Evolutionary conservation across 2,797 vertebrate genomes (phyloP).

Genomic region (Oreortyx pictus): DNA sequence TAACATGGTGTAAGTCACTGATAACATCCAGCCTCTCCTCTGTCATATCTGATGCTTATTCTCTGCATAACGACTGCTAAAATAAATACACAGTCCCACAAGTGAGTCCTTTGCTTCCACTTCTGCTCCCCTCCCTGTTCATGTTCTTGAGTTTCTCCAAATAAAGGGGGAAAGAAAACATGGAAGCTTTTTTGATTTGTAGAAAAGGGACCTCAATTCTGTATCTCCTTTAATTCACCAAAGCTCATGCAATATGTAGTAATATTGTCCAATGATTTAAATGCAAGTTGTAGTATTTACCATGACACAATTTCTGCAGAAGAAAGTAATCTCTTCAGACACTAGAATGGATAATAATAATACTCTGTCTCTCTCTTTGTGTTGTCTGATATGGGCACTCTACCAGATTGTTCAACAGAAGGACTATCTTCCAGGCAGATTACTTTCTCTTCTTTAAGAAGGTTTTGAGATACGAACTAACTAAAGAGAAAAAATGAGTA

Average conservation of each 20-base stretch:
- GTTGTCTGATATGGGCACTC: fast-evolving
- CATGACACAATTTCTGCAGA: not conserved
- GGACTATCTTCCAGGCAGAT: not conserved
- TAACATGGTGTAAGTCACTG: not conserved
- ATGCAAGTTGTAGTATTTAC: not conserved
- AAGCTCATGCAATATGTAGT: not conserved
- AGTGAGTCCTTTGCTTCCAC: not conserved
- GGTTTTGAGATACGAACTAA: not conserved
- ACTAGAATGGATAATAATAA: not conserved
- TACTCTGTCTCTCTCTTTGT: not conserved
- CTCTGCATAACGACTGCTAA: not conserved
- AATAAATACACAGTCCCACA: not conserved
- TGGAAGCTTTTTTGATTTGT: not conserved
- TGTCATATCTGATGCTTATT: not conserved
- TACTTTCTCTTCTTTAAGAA: not conserved
- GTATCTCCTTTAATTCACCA: not conserved
- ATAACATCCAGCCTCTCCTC: not conserved
- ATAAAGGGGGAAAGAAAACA: not conserved
- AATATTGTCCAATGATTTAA: not conserved
- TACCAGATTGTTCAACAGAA: not conserved
- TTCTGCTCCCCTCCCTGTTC: not conserved
- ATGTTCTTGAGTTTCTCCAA: not conserved
- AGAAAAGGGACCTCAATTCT: not conserved
- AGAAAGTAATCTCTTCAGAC: not conserved
- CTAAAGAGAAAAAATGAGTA: not conserved